Evolutionary conservation across 2,113 vertebrate genomes (phyloP).

Genomic region (Anguilla rostrata): DNA sequence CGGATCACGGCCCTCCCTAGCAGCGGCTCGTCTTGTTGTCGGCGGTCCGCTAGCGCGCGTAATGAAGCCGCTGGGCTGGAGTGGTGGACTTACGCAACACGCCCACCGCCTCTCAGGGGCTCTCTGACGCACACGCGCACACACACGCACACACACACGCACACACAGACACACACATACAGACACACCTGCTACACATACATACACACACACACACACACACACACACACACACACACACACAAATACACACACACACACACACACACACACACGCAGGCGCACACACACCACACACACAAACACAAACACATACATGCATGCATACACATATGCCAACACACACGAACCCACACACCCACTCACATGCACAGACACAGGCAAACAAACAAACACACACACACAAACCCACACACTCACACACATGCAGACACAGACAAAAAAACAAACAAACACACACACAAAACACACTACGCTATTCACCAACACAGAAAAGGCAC

Average conservation of each 20-base stretch:
- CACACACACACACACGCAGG: background rate
- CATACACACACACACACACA: background rate
- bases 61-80: too few species aligned
- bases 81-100: too few species aligned
- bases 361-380: background rate
- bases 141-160: too few species aligned
- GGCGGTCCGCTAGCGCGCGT: too few species aligned
- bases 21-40: too few species aligned
- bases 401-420: background rate
- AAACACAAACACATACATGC: background rate
- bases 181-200: constrained; percentile 2
- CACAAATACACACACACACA: background rate
- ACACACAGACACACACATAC: background rate
- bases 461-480: background rate
- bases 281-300: too few species aligned
- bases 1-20: too few species aligned
- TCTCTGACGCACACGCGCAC: too few species aligned
- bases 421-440: background rate
- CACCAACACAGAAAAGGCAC: background rate
- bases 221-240: constrained; percentile 9
- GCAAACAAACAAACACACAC: background rate
- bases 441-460: background rate
- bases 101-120: too few species aligned
- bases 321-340: background rate
- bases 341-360: too few species aligned